These are phyloP conservation scores for Gadopsis bispinosus DNA, from an alignment of 2,797 vertebrate species.

Conservation along the genomic window DNA sequence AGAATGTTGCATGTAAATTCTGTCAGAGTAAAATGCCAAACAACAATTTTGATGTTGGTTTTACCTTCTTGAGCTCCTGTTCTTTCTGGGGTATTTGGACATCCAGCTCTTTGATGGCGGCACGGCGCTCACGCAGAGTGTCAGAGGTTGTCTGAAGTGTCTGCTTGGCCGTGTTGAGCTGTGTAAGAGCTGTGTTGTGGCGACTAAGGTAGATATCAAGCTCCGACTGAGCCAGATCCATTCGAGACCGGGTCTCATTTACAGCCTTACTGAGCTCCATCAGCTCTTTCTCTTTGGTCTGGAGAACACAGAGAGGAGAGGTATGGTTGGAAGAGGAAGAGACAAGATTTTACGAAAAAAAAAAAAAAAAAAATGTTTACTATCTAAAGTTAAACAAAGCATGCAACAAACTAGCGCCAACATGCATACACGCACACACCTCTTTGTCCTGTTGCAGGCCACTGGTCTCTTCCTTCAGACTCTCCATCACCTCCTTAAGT, in stretches of 20 bases:
- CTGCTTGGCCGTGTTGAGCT: conserved; percentile 89
- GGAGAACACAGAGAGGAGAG: conserved; percentile 1
- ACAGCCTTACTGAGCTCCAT: conserved; percentile 92
- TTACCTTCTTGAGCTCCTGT: conserved; percentile 89
- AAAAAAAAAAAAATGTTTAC: background rate
- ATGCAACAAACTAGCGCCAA: background rate
- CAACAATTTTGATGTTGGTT: background rate
- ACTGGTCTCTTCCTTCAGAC: conserved; percentile 92
- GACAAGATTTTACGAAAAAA: background rate
- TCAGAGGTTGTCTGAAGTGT: conserved; percentile 84
- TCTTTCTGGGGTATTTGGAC: conserved; percentile 87
- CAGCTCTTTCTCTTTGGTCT: conserved; percentile 92
- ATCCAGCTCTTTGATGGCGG: conserved; percentile 87
- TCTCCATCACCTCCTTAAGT: conserved; percentile 91
- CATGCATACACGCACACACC: conserved; percentile 81
- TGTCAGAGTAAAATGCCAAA: background rate
- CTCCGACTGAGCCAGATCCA: conserved; percentile 93
- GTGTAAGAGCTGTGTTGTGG: conserved; percentile 90
- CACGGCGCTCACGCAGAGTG: conserved; percentile 88
- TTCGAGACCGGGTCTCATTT: conserved; percentile 91
- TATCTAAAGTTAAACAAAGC: background rate
- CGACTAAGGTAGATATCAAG: conserved; percentile 94
- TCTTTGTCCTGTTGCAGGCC: conserved; percentile 94
- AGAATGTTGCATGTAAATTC: background rate
- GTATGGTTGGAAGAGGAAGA: background rate